Evolutionary conservation across 1,140 invertebrate genomes (phyloP).

Genomic region (Atta texana): DNA sequence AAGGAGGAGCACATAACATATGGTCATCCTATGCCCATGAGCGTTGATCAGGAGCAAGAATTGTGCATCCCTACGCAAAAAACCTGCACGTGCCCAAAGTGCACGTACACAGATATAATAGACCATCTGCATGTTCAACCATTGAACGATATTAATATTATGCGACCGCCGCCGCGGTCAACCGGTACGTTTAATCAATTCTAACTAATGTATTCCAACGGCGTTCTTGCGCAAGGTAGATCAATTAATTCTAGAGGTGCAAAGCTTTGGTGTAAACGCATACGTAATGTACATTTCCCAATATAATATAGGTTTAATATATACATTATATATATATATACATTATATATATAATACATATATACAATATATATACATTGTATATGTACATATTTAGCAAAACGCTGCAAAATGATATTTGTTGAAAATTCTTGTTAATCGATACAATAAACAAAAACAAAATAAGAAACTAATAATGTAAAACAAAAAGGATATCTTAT

Average conservation of each 20-base stretch:
- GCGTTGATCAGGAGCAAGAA: constrained; percentile 84
- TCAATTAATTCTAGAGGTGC: constrained; percentile 5
- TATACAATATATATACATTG: background rate
- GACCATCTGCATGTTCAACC: constrained; percentile 78
- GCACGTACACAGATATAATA: constrained; percentile 80
- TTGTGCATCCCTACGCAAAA: constrained; percentile 84
- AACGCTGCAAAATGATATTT: background rate
- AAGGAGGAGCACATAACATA: constrained; percentile 78
- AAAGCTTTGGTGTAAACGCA: background rate
- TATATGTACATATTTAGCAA: background rate
- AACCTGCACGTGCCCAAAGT: constrained; percentile 85
- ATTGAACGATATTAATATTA: constrained; percentile 79
- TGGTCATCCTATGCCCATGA: constrained; percentile 84
- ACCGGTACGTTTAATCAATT: constrained; percentile 77
- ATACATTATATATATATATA: background rate
- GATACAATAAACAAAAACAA: background rate
- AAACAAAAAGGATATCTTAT: background rate
- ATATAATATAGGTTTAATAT: background rate
- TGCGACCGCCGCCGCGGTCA: constrained; percentile 77
- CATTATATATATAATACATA: background rate
- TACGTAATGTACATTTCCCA: background rate
- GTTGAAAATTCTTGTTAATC: background rate
- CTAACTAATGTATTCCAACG: constrained; percentile 31
- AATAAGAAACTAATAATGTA: background rate
- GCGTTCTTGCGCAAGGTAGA: background rate